phyloP scores from a whole-genome alignment of 2,113 vertebrate genomes.

The Bos indicus region DNA sequence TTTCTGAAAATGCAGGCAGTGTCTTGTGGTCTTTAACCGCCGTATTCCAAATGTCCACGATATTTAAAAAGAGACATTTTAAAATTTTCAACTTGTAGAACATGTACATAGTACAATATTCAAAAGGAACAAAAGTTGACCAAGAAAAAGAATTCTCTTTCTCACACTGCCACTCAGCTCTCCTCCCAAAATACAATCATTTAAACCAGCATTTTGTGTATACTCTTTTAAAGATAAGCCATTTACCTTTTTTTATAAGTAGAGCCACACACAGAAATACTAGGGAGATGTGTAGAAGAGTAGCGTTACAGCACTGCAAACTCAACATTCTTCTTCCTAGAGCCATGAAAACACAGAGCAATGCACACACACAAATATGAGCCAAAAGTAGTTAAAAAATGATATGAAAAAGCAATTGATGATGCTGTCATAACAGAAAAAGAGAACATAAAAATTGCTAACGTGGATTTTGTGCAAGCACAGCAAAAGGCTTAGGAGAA shows the following conservation, averaged over 20 bases:
- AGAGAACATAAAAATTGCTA: neutral
- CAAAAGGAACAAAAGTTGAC: neutral
- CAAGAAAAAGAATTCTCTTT: neutral
- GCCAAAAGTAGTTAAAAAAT: neutral
- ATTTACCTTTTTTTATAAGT: neutral
- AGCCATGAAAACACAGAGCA: neutral
- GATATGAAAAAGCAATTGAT: neutral
- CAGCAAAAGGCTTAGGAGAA: neutral
- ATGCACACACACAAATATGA: neutral
- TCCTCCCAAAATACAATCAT: neutral
- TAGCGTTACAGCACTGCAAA: accelerated
- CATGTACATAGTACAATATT: neutral
- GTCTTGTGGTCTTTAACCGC: neutral
- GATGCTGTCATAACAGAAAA: neutral
- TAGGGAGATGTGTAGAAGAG: neutral
- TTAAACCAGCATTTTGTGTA: neutral
- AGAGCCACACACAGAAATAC: neutral
- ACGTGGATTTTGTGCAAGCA: neutral
- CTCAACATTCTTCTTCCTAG: neutral
- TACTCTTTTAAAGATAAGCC: neutral
- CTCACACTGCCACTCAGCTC: neutral
- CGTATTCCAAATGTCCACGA: neutral
- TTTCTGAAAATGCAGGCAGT: neutral
- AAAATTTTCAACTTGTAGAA: neutral
- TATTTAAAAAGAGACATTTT: neutral